Percentiles rank a stretch among this genome's conserved stretches.
Evolutionary conservation across 2,113 vertebrate genomes (phyloP).

Genomic region (Saimiri boliviensis): DNA sequence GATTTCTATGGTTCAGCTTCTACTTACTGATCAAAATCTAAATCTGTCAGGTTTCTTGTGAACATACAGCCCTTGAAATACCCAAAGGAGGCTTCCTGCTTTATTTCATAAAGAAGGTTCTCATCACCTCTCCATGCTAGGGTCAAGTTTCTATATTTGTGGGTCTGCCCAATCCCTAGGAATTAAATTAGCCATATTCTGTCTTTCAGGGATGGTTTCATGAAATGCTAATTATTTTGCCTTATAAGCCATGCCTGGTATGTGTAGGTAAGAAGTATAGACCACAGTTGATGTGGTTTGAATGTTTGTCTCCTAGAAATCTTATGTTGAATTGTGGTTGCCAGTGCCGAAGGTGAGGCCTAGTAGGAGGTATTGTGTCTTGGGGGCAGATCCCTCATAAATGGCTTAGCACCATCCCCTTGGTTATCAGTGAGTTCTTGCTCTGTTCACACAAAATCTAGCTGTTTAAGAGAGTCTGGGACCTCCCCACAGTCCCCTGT

Average conservation of each 20-base stretch:
- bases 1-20: neutral
- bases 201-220: neutral
- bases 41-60: neutral
- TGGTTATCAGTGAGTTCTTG: too few relatives aligned
- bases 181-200: neutral
- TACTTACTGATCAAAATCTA: neutral
- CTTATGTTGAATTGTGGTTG: too few relatives aligned
- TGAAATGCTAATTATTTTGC: neutral
- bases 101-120: neutral
- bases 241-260: neutral
- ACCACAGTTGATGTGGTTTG: neutral
- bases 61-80: slow-evolving; percentile 27
- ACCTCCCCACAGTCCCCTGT: too few relatives aligned
- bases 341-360: too few relatives aligned
- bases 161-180: neutral
- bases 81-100: neutral
- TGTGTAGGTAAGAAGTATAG: neutral
- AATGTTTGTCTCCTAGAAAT: too few relatives aligned
- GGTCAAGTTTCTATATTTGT: neutral
- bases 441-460: too few relatives aligned
- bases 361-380: too few relatives aligned
- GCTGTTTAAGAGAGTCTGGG: too few relatives aligned
- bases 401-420: too few relatives aligned
- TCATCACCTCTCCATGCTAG: neutral
- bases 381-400: too few relatives aligned